These are phyloP conservation scores for Pseudonaja textilis DNA, from an alignment of 2,113 vertebrate genomes.

Conservation along the genomic window DNA sequence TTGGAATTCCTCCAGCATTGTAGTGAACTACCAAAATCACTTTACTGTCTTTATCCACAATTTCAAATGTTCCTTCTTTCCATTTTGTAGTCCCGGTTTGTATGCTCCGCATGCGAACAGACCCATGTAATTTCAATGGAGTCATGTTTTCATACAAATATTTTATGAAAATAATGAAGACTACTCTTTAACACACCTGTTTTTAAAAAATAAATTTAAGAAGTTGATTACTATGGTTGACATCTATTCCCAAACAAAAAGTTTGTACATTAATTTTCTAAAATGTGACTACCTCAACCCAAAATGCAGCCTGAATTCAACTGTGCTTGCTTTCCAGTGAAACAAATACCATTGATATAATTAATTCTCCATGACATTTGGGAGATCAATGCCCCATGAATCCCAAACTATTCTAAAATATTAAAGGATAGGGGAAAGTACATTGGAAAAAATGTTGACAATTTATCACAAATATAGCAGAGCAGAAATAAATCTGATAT, in stretches of 20 bases:
- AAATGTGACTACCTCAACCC: not conserved
- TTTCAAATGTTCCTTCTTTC: constrained; percentile 95
- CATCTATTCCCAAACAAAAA: not conserved
- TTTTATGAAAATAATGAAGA: constrained; percentile 25
- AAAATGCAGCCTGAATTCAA: not conserved
- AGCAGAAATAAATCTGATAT: not conserved
- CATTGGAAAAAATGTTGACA: not conserved
- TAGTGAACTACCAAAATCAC: constrained; percentile 85
- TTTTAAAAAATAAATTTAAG: not conserved
- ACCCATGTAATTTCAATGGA: constrained; percentile 83
- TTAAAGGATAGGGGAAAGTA: not conserved
- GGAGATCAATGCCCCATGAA: not conserved
- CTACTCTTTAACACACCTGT: constrained; percentile 34
- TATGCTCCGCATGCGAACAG: constrained; percentile 83
- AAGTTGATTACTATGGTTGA: not conserved
- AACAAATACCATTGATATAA: not conserved
- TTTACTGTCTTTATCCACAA: constrained; percentile 94
- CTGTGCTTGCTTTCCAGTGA: not conserved
- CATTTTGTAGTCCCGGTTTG: constrained; percentile 90
- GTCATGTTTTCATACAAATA: constrained; percentile 68
- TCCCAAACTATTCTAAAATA: not conserved
- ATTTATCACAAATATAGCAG: not conserved
- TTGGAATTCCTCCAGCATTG: constrained; percentile 84
- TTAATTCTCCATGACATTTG: not conserved
- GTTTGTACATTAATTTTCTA: not conserved